Conservation (phyloP, 2,888 invertebrate genomes). For the Neocrepidodera transversa region DNA sequence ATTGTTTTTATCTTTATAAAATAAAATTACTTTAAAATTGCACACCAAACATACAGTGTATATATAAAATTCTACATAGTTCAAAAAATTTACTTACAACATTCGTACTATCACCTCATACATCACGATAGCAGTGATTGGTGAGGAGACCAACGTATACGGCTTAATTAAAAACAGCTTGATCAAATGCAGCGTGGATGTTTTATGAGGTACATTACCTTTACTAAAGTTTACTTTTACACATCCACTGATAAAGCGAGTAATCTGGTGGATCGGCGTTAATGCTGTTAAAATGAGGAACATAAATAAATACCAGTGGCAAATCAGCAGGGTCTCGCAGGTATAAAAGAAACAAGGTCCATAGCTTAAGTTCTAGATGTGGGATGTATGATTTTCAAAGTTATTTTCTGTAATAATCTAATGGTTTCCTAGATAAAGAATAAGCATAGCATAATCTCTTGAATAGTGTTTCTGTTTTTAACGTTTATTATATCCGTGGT, state of each 20-base stretch:
- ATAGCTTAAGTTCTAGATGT: not conserved
- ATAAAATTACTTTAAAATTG: too few species aligned
- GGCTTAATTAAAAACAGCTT: constrained; percentile 46
- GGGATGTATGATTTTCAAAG: not conserved
- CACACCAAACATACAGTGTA: too few species aligned
- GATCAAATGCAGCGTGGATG: constrained; percentile 46
- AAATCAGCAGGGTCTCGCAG: constrained; percentile 1
- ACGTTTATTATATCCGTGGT: too few species aligned
- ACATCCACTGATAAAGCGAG: constrained; percentile 31
- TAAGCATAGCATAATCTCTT: too few species aligned
- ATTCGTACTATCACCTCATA: not conserved
- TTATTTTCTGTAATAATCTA: not conserved
- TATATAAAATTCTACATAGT: too few species aligned
- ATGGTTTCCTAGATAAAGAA: not conserved
- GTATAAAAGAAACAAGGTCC: not conserved
- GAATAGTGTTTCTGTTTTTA: too few species aligned
- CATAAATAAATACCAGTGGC: constrained; percentile 3
- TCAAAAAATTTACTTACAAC: too few species aligned
- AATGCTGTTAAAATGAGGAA: constrained; percentile 19
- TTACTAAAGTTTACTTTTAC: constrained; percentile 39
- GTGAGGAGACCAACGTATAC: constrained; percentile 40
- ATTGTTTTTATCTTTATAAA: too few species aligned
- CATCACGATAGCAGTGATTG: constrained; percentile 34
- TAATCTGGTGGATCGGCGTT: constrained; percentile 34
- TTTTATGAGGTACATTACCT: constrained; percentile 44